Evolutionary conservation across 2,888 invertebrate species (phyloP), one percentile per base, ranked within the genome.

Genomic region (Ceramica pisi): DNA sequence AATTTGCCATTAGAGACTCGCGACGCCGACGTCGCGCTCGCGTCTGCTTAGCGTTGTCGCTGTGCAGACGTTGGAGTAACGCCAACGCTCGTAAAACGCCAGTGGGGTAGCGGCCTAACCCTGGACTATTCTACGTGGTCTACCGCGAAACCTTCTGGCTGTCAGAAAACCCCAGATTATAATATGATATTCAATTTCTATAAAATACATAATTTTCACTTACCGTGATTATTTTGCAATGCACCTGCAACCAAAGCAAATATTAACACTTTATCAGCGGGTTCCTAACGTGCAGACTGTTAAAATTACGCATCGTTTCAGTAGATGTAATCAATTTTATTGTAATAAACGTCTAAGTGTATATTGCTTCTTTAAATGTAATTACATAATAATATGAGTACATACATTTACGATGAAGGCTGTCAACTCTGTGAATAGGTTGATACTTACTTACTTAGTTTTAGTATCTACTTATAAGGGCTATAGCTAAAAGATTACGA

Each of bases 191-290:
- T n/a, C n/a, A n/a, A n/a, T n/a, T 38, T 50, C 6, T 41, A 7
- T 60, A 0, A 21, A 31, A 31, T 41, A 16, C 8, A 35, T 0
- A 2, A 53, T 61, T 38, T 71, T 65, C 23, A 26, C 74, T 76
- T 86, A 94, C 94, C 93, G 85, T 86, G 81, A 79, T 88, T 91
- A 57, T 86, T 88, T 75, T 87, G 82, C 48, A 92, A 67, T 60
- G 81, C 70, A 84, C 65, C 94, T 94, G 91, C 64, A 93, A 92
- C 72, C 57, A 69, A 80, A 75, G 48, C 12, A 3, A 67, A 31
- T 59, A 31, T 38, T 57, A 14, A 62, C n/a, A 50, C 9, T 26
- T n/a, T 59, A 64, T 64, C 41, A 53, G 26, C n/a, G 12, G 31
- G 44, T 21, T 31, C 14, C 44, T 14, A 9, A 35, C 31, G n/a